Conservation (phyloP, 2,888 invertebrate species). For the Mactromeris polynyma region DNA sequence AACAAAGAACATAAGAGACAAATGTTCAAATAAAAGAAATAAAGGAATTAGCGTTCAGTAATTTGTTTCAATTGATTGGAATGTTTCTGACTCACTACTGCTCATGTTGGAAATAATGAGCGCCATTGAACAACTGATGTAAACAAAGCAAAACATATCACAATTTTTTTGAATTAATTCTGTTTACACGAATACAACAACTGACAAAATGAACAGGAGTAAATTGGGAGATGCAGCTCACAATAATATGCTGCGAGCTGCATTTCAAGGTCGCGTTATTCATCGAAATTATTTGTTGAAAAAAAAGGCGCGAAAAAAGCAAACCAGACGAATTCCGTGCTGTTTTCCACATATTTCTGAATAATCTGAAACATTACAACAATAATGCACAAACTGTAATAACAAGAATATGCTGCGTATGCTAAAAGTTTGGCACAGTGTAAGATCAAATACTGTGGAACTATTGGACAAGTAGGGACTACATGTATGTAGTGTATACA, state of each 20-base stretch:
- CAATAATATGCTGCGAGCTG: neutral
- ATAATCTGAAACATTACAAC: neutral
- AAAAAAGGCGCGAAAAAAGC: neutral
- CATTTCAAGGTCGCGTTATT: neutral
- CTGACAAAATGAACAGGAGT: neutral
- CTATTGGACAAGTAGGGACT: neutral
- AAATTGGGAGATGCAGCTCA: neutral
- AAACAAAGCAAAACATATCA: neutral
- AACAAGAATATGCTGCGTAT: neutral
- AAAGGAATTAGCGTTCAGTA: neutral
- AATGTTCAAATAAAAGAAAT: neutral
- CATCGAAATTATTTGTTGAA: neutral
- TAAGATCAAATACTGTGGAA: neutral
- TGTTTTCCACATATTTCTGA: neutral
- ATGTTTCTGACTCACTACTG: neutral
- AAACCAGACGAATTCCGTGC: neutral
- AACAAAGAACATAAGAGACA: neutral
- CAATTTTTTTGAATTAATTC: neutral
- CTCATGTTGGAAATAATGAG: slow-evolving; percentile 12
- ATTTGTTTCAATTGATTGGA: neutral
- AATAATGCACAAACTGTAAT: neutral
- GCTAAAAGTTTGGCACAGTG: neutral
- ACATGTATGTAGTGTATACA: neutral
- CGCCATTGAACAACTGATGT: neutral
- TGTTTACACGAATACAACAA: neutral